These are phyloP conservation scores for Corythaixoides concolor DNA, from an alignment of 2,113 vertebrate species.

Conservation along the genomic window DNA sequence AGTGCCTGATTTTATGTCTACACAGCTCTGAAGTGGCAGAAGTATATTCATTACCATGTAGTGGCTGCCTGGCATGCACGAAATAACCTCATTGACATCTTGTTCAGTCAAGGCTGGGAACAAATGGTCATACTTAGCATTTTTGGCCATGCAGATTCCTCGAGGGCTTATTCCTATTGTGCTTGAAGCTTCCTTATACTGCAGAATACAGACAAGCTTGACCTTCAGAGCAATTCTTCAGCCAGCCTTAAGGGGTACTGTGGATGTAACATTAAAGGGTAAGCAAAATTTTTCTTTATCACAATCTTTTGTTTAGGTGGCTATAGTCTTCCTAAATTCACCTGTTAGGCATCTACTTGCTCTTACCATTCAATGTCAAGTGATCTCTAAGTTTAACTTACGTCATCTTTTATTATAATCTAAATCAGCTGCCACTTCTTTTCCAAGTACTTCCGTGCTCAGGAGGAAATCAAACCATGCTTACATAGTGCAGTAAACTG, in stretches of 20 bases:
- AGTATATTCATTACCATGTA: neutral
- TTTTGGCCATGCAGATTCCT: neutral
- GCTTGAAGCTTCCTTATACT: neutral
- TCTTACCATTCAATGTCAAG: neutral
- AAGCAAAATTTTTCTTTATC: neutral
- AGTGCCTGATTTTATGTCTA: neutral
- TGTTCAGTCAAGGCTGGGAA: neutral
- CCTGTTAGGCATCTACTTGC: neutral
- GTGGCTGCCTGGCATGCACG: neutral
- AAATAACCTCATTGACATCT: neutral
- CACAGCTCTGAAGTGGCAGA: neutral
- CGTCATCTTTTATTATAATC: neutral
- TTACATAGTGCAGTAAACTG: neutral
- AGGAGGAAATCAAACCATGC: neutral
- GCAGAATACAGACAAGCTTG: neutral
- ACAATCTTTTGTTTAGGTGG: neutral
- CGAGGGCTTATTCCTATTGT: neutral
- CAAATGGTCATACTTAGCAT: neutral
- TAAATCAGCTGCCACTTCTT: neutral
- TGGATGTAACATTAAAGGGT: neutral
- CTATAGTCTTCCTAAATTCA: neutral
- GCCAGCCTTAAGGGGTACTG: neutral
- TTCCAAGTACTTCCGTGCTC: neutral
- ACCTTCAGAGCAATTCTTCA: neutral
- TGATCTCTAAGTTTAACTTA: neutral